A percentile compares a stretch with the other conserved stretches of the same genome.
Evolutionary conservation across 1,140 invertebrate genomes (phyloP).

Genomic region (Scaptomyza pallida): DNA sequence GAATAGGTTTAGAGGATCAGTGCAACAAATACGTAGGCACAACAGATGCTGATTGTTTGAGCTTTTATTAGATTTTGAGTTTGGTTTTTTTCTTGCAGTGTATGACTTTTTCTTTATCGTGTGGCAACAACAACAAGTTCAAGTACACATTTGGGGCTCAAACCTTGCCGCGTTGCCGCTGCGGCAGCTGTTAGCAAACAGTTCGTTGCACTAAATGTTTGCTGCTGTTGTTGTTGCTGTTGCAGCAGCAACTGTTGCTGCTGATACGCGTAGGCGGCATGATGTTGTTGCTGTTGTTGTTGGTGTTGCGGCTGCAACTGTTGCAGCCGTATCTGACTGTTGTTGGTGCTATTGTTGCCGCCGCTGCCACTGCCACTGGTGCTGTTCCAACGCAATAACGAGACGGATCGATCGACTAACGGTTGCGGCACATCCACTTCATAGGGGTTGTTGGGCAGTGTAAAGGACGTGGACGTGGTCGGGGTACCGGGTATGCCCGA

Average conservation of each 20-base stretch:
- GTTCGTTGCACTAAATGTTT: conserved; percentile 60
- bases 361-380: conserved; percentile 32
- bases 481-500: conserved; percentile 84
- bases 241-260: conserved; percentile 51
- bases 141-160: conserved; percentile 50
- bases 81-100: conserved; percentile 35
- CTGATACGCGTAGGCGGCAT: too few species aligned
- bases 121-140: conserved; percentile 72
- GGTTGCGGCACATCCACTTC: conserved; percentile 85
- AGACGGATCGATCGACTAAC: conserved; percentile 85
- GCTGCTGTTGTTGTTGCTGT: conserved; percentile 53
- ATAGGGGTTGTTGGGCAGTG: conserved; percentile 77
- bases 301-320: conserved; percentile 6
- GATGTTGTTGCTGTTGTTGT: conserved; percentile 70
- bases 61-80: conserved; percentile 61
- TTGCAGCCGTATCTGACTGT: conserved; percentile 61
- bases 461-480: conserved; percentile 75
- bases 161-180: conserved; percentile 84
- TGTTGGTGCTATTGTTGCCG: conserved; percentile 42
- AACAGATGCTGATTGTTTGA: conserved; percentile 54
- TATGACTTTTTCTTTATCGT: conserved; percentile 1
- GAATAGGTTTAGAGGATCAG: too few species aligned
- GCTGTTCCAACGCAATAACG: conserved; percentile 84
- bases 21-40: conserved; percentile 2
- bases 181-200: conserved; percentile 70